Percentiles rank a stretch among this genome's conserved stretches.
These are phyloP conservation scores for Nomada fabriciana DNA, from an alignment of 2,888 invertebrate species.

Conservation along the genomic window DNA sequence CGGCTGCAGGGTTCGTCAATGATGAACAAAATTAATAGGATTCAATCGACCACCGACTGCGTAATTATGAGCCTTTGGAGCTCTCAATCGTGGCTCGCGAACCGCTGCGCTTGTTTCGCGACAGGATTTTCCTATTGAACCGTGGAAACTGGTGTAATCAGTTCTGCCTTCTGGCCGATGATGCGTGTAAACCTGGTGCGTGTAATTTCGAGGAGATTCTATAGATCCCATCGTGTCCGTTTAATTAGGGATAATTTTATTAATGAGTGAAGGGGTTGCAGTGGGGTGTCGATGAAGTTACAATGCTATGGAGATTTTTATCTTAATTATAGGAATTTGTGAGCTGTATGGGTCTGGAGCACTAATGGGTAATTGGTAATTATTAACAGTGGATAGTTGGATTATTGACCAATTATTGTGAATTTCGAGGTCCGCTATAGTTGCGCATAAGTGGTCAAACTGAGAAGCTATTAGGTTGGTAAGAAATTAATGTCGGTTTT, in stretches of 20 bases:
- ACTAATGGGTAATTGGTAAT: conserved; percentile 1
- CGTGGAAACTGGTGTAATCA: not conserved
- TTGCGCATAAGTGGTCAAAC: not conserved
- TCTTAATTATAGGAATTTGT: not conserved
- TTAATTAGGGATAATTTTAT: conserved; percentile 12
- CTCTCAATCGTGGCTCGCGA: not conserved
- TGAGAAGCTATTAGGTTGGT: no score
- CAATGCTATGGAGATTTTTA: not conserved
- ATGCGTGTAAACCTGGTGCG: not conserved
- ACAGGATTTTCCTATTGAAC: not conserved
- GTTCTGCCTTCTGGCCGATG: not conserved
- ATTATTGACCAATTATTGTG: not conserved
- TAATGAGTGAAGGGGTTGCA: not conserved
- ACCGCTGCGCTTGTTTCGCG: not conserved
- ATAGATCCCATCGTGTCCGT: not conserved
- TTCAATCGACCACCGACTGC: conserved; percentile 23
- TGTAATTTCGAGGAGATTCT: not conserved
- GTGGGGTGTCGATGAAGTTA: not conserved
- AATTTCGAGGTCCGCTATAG: not conserved
- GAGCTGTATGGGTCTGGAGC: not conserved
- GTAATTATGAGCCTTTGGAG: conserved; percentile 22
- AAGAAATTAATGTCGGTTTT: no score
- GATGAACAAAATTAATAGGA: conserved; percentile 33
- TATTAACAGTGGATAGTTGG: not conserved
- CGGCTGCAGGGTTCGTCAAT: not conserved